phyloP scores from a whole-genome alignment of 2,888 invertebrate species.

The Linyphia triangularis region DNA sequence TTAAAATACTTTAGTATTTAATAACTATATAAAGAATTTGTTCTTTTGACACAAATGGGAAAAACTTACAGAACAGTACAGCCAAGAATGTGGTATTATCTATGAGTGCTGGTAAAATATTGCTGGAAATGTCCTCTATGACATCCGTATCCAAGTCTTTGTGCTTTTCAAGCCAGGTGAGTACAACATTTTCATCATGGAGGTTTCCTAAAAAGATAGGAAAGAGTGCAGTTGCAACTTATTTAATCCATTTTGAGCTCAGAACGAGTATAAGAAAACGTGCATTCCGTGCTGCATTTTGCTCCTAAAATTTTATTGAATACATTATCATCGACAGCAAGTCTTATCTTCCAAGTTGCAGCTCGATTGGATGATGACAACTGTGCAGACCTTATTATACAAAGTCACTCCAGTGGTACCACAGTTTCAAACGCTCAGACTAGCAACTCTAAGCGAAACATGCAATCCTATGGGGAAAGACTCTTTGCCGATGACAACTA shows the following conservation, averaged over 20 bases:
- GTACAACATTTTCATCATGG: slow-evolving; percentile 92
- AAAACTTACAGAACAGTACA: slow-evolving; percentile 91
- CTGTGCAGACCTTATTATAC: not conserved
- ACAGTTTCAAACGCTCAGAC: too few species aligned
- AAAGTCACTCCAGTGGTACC: too few species aligned
- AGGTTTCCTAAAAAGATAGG: slow-evolving; percentile 86
- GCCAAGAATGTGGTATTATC: slow-evolving; percentile 94
- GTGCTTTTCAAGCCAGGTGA: slow-evolving; percentile 95
- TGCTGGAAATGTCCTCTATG: slow-evolving; percentile 95
- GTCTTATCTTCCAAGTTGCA: too few species aligned
- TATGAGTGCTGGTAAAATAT: slow-evolving; percentile 91
- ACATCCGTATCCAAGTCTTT: slow-evolving; percentile 93
- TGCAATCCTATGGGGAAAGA: too few species aligned
- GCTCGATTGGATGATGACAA: not conserved
- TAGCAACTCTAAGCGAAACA: too few species aligned
- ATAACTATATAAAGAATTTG: too few species aligned
- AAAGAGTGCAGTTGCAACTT: too few species aligned
- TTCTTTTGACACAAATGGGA: not conserved
- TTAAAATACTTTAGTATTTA: too few species aligned
- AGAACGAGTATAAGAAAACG: not conserved
- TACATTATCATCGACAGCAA: too few species aligned
- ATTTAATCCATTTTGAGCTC: too few species aligned
- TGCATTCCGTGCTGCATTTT: not conserved
- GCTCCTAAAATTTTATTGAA: too few species aligned
- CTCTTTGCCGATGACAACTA: too few species aligned